A percentile compares a stretch with the other conserved stretches of the same genome.
phyloP scores from a whole-genome alignment of 2,113 vertebrate genomes.

The Etheostoma spectabile region DNA sequence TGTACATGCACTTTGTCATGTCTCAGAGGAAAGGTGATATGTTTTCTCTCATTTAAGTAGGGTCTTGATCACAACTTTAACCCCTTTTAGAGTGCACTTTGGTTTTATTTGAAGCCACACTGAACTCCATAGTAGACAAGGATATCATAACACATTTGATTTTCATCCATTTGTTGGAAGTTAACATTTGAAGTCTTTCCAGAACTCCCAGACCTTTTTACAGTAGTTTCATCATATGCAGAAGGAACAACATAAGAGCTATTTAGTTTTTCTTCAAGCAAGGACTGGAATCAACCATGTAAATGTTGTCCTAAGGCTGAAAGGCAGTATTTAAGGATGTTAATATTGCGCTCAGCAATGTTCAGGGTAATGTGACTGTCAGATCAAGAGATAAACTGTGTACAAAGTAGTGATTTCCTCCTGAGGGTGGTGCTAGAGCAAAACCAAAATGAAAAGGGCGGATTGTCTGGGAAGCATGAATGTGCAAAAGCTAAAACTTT shows the following conservation, averaged over 20 bases:
- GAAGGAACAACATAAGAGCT: not conserved
- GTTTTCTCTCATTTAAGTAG: not conserved
- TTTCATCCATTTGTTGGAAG: conserved; percentile 4
- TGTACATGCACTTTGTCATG: conserved; percentile 5
- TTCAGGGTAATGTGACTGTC: not conserved
- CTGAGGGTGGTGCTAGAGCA: not conserved
- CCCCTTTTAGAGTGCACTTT: not conserved
- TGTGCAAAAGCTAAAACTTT: not conserved
- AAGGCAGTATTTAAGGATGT: not conserved
- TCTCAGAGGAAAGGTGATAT: conserved; percentile 11
- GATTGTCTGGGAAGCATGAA: not conserved
- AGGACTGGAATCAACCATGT: not conserved
- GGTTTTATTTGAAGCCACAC: not conserved
- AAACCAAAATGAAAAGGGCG: not conserved
- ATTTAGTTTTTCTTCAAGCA: not conserved
- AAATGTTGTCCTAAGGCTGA: not conserved
- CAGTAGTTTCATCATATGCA: not conserved
- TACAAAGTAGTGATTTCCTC: not conserved
- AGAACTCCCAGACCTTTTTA: no score
- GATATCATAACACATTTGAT: not conserved
- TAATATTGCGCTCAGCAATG: not conserved
- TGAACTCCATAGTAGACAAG: not conserved
- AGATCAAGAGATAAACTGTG: not conserved
- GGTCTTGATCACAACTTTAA: conserved; percentile 11
- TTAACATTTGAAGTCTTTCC: not conserved